Evolutionary conservation across 1,140 invertebrate species (phyloP), one percentile per base, ranked within the genome.

Genomic region (Cryptotermes secundus): DNA sequence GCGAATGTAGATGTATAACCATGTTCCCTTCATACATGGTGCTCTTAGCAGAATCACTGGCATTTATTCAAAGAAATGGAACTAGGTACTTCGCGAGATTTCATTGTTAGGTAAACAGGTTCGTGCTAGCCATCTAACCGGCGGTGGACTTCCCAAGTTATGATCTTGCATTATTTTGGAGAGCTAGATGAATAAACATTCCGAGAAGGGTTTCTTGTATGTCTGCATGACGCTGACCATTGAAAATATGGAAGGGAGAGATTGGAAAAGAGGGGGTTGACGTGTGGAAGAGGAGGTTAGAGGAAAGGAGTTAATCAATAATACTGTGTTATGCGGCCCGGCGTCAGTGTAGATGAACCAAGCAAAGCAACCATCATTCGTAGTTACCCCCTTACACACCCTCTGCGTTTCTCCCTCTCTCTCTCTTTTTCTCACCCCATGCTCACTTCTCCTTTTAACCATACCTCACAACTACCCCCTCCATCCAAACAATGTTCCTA

Each of bases 341-440:
- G 59, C 59, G 59, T 72, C 59, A 72, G 59, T 72, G 26, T 72
- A 72, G 59, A 72, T 72, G 59, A 72, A 72, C 59, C 59, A 72
- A 72, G 59, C 59, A 72, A 72, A 72, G 59, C 59, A 72, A 72
- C 59, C 59, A 72, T 72, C 59, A 72, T 72, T 72, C 59, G 9
- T 72, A 72, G 59, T 72, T 72, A 72, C 59, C 59, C 53, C 59
- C 59, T 72, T 72, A 31, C 59, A 72, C 59, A 72, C 59, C 59
- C 59, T 72, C 59, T 72, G n/a, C 59, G n/a, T 72, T 59, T 59
- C 53, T 14, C 59, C 14, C 26, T 12, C n/a, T 72, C 59, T 72
- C n/a, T 31, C n/a, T 72, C 26, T 10, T 9, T 72, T 31, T 31
- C 59, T 31, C 59, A 31, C 59, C 59, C 53, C 19, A 6, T 12